These are phyloP conservation scores for Rotaria socialis DNA, from an alignment of 2,888 invertebrate genomes.

Conservation along the genomic window DNA sequence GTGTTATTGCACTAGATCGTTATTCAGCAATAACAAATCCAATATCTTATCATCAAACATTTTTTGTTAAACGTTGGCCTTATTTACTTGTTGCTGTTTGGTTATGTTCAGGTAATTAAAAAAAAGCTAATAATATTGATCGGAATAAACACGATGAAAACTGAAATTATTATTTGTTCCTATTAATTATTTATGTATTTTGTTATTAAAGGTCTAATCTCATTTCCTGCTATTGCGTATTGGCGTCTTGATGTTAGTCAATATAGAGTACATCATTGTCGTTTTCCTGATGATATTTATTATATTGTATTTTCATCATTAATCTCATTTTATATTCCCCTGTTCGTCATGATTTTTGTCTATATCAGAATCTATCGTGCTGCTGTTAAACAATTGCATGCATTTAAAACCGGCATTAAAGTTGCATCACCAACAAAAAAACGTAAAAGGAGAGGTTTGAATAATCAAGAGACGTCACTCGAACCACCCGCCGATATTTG, in stretches of 20 bases:
- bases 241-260: constrained; percentile 63
- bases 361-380: constrained; percentile 92
- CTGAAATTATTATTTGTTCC: background rate
- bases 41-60: constrained; percentile 82
- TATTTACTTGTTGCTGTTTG: constrained; percentile 86
- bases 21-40: constrained; percentile 96
- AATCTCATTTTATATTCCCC: constrained; percentile 91
- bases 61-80: constrained; percentile 64
- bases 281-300: constrained; percentile 90
- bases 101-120: constrained; percentile 77
- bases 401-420: constrained; percentile 44
- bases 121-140: background rate
- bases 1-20: constrained; percentile 88
- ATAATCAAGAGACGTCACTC: constrained; percentile 34
- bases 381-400: constrained; percentile 76
- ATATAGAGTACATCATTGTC: constrained; percentile 64
- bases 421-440: constrained; percentile 34
- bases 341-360: constrained; percentile 94
- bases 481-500: background rate
- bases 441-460: background rate
- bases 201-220: constrained; percentile 83
- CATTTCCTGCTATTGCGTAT: constrained; percentile 84
- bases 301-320: constrained; percentile 94
- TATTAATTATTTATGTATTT: background rate
- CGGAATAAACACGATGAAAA: background rate